Conservation (phyloP, 2,888 invertebrate species). For the Brenthis ino region DNA sequence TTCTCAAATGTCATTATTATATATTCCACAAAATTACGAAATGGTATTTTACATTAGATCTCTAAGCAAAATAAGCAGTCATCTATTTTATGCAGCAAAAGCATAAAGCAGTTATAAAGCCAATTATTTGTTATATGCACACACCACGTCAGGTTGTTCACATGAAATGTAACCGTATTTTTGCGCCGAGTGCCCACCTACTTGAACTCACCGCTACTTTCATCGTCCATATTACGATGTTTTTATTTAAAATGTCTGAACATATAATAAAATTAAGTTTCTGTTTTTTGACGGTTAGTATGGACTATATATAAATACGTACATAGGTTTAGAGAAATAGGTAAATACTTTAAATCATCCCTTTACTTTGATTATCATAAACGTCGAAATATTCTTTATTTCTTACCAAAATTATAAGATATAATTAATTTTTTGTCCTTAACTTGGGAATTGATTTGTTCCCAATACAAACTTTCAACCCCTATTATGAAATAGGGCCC, state of each 20-base stretch:
- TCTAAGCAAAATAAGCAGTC: slow-evolving; percentile 4
- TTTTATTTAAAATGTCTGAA: slow-evolving; percentile 8
- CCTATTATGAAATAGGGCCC: too few species aligned
- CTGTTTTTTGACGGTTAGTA: not conserved
- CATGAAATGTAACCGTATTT: slow-evolving; percentile 43
- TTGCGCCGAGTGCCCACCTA: slow-evolving; percentile 40
- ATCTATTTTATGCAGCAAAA: slow-evolving; percentile 4
- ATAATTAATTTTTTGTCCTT: too few species aligned
- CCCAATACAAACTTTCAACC: too few species aligned
- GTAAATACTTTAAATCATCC: too few species aligned
- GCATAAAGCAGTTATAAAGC: slow-evolving; percentile 5
- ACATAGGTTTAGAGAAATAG: too few species aligned
- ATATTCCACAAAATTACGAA: too few species aligned
- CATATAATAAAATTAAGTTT: not conserved
- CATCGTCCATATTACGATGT: slow-evolving; percentile 31
- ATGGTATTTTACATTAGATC: not conserved
- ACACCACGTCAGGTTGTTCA: slow-evolving; percentile 29
- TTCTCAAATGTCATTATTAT: too few species aligned
- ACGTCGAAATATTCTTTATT: too few species aligned
- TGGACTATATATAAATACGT: too few species aligned
- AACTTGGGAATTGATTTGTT: too few species aligned
- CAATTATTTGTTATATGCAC: slow-evolving; percentile 35
- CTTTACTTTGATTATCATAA: too few species aligned
- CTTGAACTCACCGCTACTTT: slow-evolving; percentile 41
- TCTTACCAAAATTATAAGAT: too few species aligned